These are phyloP conservation scores for Chroicocephalus ridibundus DNA, from an alignment of 2,113 vertebrate species.

Conservation along the genomic window DNA sequence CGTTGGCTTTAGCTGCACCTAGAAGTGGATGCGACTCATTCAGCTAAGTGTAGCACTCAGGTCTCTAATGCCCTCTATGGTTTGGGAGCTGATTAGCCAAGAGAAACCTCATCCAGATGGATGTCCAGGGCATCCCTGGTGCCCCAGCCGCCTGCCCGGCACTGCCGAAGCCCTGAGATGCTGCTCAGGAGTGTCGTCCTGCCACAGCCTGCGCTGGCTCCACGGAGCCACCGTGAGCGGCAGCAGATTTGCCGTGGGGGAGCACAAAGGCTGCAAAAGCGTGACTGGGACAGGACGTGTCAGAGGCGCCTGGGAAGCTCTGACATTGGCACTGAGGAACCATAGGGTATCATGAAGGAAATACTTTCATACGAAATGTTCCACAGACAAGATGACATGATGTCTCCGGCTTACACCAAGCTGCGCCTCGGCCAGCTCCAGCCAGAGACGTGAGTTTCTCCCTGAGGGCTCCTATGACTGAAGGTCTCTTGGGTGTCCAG, in stretches of 20 bases:
- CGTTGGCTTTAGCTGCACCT: slow-evolving; percentile 18
- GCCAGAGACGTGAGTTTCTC: not conserved
- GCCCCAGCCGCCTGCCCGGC: not conserved
- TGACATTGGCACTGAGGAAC: not conserved
- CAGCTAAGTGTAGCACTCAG: not conserved
- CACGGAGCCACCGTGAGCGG: rapidly evolving
- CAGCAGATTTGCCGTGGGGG: rapidly evolving
- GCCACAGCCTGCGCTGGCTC: too few species aligned
- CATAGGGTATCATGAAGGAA: not conserved
- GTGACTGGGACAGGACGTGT: rapidly evolving
- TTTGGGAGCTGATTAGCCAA: not conserved
- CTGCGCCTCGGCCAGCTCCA: not conserved
- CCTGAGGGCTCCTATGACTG: not conserved
- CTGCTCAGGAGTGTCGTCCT: rapidly evolving
- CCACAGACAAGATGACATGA: not conserved
- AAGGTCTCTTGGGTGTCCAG: not conserved
- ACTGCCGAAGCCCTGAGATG: not conserved
- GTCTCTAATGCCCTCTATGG: not conserved
- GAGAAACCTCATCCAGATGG: not conserved
- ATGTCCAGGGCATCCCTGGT: not conserved
- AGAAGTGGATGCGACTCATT: not conserved
- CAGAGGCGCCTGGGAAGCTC: not conserved
- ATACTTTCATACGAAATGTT: not conserved
- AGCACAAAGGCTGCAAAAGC: not conserved
- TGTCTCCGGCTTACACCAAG: not conserved